Base-by-base conservation (phyloP, 1,140 invertebrate species). In the Trissolcus basalis region DNA sequence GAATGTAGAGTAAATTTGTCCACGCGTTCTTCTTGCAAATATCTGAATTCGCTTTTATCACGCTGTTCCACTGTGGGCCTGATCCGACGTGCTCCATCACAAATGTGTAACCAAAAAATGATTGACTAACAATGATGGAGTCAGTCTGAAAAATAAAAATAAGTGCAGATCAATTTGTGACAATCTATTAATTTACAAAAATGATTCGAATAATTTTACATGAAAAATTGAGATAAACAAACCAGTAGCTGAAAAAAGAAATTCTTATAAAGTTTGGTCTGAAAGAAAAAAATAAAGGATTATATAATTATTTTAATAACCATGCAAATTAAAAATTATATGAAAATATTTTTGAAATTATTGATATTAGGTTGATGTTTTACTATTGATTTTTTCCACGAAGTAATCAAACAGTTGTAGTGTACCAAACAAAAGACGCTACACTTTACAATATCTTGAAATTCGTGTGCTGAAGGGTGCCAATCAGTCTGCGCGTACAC, bases 1-100 rank as follows among this genome's bases (percentile, higher is more conserved):
- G 93, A 32, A 93, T 86, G 71, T 92, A 93, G 1, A 94, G 82
- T 2, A 93, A 77, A 83, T 93, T 93, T 76, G 91, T 91, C 93
- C 93, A 94, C 83, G 92, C 91, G 59, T 91, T 90, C 68, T 91
- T 82, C 67, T 92, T 91, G 82, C 93, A 94, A 3, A 92, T 81
- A 14, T 92, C 89, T 1, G 91, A 90, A 71, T 92, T 92, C 49
- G 89, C 85, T 39, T 89, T 90, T 54, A 93, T 89, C 0, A 91
- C 71, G 0, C 86, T 87, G 4, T 90, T 90, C 93, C 93, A 95
- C 78, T 92, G 89, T 3, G 94, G 93, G 0, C 94, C 94, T 2
- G 88, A 81, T 0, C 91, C 92, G 1, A 92, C 75, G 60, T 94
- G 91, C 43, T 92, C 91, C 86, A 92, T 91, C 1, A 94, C 86